These are phyloP conservation scores for Saxidomus purpurata DNA, from an alignment of 1,140 invertebrate genomes.

Conservation along the genomic window DNA sequence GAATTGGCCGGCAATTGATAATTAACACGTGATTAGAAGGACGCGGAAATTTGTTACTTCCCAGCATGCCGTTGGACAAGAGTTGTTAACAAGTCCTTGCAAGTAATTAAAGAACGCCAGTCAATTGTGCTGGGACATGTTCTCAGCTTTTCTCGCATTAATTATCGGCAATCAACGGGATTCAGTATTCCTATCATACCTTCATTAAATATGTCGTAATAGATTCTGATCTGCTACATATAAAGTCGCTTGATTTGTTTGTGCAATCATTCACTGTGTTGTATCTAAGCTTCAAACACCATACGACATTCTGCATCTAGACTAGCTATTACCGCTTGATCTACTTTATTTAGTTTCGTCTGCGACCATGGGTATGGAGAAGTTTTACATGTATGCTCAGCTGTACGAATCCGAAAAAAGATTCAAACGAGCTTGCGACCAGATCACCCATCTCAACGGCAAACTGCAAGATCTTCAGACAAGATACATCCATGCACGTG, in stretches of 20 bases:
- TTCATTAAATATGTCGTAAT: not conserved
- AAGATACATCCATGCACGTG: not conserved
- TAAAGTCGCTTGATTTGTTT: no score
- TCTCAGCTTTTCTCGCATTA: not conserved
- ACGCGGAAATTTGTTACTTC: not conserved
- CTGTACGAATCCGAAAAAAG: constrained; percentile 36
- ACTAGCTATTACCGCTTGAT: no score
- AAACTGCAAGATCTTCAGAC: constrained; percentile 9
- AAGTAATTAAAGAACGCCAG: not conserved
- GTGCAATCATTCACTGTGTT: no score
- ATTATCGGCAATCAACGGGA: not conserved
- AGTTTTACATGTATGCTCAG: constrained; percentile 34
- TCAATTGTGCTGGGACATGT: not conserved
- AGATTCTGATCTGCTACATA: not conserved
- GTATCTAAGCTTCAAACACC: no score
- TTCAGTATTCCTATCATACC: not conserved
- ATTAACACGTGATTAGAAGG: not conserved
- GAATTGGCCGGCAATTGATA: not conserved
- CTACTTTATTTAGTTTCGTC: no score
- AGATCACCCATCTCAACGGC: constrained; percentile 27
- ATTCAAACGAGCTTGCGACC: constrained; percentile 31
- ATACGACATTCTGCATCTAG: no score
- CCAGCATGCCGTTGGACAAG: not conserved
- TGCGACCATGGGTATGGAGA: constrained; percentile 41
- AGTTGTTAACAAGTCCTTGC: constrained; percentile 15